A percentile compares a stretch with the other conserved stretches of the same genome.
phyloP scores from a whole-genome alignment of 2,797 vertebrate species.

The Petrocephalus sullivani region DNA sequence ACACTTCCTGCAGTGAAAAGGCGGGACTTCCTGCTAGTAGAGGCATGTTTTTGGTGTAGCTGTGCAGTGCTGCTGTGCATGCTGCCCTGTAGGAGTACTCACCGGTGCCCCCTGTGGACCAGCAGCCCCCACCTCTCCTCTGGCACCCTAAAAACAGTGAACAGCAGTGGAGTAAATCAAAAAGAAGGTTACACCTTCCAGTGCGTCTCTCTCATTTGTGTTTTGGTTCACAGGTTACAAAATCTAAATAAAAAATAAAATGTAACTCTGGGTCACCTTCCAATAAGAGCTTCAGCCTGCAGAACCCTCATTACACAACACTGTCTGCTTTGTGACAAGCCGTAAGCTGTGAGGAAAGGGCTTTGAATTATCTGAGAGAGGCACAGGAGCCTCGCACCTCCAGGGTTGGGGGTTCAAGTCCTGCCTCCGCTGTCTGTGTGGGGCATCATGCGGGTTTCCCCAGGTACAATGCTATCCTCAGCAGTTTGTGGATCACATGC shows the following conservation, averaged over 20 bases:
- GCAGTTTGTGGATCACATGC: not conserved
- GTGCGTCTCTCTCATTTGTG: not conserved
- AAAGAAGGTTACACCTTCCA: not conserved
- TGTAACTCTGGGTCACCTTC: not conserved
- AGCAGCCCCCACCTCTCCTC: slow-evolving; percentile 54
- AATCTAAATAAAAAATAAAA: not conserved
- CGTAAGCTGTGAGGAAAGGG: not conserved
- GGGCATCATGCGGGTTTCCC: not conserved
- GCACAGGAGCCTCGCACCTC: not conserved
- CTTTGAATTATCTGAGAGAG: not conserved
- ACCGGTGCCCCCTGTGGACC: slow-evolving; percentile 65
- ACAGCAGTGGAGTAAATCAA: not conserved
- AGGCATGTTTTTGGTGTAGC: not conserved
- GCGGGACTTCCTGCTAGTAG: not conserved
- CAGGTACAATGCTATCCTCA: not conserved
- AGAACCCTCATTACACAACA: not conserved
- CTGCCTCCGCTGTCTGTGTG: not conserved
- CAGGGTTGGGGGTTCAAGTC: not conserved
- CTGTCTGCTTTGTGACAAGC: not conserved
- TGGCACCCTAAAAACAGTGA: slow-evolving; percentile 57
- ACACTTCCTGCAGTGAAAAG: not conserved
- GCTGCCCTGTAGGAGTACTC: slow-evolving; percentile 37
- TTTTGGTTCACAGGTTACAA: not conserved
- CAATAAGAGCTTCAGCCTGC: not conserved
- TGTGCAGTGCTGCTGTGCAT: not conserved